Percentiles rank a stretch among this genome's conserved stretches.
phyloP scores from a whole-genome alignment of 2,888 invertebrate genomes.

The Fragum sueziense region DNA sequence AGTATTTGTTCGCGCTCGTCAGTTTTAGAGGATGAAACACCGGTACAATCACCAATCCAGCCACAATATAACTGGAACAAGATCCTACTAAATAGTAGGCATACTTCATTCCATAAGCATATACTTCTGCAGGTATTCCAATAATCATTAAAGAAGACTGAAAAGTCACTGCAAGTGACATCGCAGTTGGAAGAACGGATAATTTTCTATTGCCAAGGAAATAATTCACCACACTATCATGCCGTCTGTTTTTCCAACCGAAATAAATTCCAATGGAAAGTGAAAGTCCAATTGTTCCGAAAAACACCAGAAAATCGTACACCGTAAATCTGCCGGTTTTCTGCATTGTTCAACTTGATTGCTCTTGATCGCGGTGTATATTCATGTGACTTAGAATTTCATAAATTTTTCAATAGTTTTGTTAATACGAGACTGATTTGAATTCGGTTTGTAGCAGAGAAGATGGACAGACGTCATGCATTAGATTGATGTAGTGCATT shows the following conservation, averaged over 20 bases:
- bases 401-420: too few species aligned
- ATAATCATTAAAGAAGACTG: conserved; percentile 44
- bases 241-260: conserved; percentile 19
- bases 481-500: too few species aligned
- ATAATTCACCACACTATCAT: conserved; percentile 25
- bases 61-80: conserved; percentile 17
- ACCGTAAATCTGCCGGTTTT: background rate
- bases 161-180: conserved; percentile 46
- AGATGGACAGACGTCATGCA: too few species aligned
- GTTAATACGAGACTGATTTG: too few species aligned
- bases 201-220: conserved; percentile 30
- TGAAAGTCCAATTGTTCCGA: conserved; percentile 20
- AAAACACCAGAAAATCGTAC: conserved; percentile 1
- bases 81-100: conserved; percentile 20
- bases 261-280: conserved; percentile 38
- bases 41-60: conserved; percentile 26
- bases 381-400: too few species aligned
- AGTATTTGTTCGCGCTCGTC: conserved; percentile 39
- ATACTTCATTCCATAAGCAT: conserved; percentile 24
- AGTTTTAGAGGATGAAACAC: conserved; percentile 27
- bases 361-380: too few species aligned
- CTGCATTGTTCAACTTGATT: background rate
- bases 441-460: too few species aligned
- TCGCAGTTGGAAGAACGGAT: conserved; percentile 29
- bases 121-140: conserved; percentile 33